Percentiles rank a stretch among this genome's conserved stretches.
phyloP scores from a whole-genome alignment of 1,140 invertebrate genomes.

The Pararge aegeria region DNA sequence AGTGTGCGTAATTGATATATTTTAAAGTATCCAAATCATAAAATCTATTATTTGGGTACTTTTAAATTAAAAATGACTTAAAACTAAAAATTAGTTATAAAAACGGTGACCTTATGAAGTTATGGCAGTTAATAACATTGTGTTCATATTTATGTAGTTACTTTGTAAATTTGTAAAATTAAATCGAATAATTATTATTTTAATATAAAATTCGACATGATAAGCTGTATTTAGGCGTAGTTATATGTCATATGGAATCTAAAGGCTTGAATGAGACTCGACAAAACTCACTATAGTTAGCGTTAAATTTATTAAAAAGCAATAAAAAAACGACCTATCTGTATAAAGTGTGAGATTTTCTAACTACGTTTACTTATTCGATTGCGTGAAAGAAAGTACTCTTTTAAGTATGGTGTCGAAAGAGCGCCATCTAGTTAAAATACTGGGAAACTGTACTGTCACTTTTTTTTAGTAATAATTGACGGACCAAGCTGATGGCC shows the following conservation, averaged over 20 bases:
- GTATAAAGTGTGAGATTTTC: too few relatives aligned
- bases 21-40: background rate
- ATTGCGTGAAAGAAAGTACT: too few relatives aligned
- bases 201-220: background rate
- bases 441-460: too few relatives aligned
- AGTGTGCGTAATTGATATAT: background rate
- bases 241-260: background rate
- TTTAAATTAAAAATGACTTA: background rate
- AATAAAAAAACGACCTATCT: too few relatives aligned
- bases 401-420: too few relatives aligned
- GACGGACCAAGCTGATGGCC: too few relatives aligned
- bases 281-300: background rate
- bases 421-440: too few relatives aligned
- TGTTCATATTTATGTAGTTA: slow-evolving; percentile 22
- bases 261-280: background rate
- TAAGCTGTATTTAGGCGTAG: background rate
- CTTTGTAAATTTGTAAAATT: slow-evolving; percentile 17
- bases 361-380: too few relatives aligned
- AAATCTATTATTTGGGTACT: background rate
- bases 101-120: background rate
- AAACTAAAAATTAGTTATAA: background rate
- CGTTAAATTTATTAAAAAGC: too few relatives aligned
- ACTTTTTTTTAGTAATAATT: too few relatives aligned
- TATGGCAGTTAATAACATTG: slow-evolving; percentile 9
- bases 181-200: slow-evolving; percentile 7